These are phyloP conservation scores for Hormaphis cornu DNA, from an alignment of 1,140 invertebrate genomes.

Conservation along the genomic window DNA sequence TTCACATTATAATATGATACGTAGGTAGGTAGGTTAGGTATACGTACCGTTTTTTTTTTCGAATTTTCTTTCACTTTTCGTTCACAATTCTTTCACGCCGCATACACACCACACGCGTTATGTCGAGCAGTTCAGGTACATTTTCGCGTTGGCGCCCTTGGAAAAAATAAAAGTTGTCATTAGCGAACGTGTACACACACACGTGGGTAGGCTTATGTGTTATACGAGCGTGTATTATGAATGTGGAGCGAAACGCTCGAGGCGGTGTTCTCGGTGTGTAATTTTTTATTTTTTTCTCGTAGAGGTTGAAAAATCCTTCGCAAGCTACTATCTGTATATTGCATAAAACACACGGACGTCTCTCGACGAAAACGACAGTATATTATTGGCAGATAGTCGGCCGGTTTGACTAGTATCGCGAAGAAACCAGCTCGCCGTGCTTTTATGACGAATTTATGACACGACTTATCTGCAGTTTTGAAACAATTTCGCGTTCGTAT, in stretches of 20 bases:
- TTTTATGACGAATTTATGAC: neutral
- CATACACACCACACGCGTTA: neutral
- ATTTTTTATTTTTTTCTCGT: neutral
- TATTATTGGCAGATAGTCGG: too few relatives aligned
- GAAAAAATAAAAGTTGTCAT: constrained; percentile 28
- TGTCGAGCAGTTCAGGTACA: neutral
- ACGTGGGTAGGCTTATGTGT: constrained; percentile 18
- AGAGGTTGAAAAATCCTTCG: constrained; percentile 24
- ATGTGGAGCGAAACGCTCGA: constrained; percentile 11
- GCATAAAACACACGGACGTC: constrained; percentile 2
- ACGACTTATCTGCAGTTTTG: too few relatives aligned
- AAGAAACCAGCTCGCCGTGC: neutral
- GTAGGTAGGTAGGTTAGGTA: too few relatives aligned
- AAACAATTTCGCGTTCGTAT: too few relatives aligned
- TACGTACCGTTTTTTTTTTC: neutral
- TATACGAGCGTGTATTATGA: neutral
- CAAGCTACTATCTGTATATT: neutral
- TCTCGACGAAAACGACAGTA: neutral
- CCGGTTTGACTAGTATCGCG: constrained; percentile 6
- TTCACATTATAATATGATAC: constrained; percentile 1
- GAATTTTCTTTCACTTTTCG: constrained; percentile 21
- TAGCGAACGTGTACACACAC: neutral
- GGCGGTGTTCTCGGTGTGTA: constrained; percentile 17
- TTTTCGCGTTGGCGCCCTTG: constrained; percentile 26
- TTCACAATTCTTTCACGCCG: neutral